Percentiles rank a stretch among this genome's conserved stretches.
These are phyloP conservation scores for Neosalanx taihuensis DNA, from an alignment of 2,797 vertebrate species.

Conservation along the genomic window DNA sequence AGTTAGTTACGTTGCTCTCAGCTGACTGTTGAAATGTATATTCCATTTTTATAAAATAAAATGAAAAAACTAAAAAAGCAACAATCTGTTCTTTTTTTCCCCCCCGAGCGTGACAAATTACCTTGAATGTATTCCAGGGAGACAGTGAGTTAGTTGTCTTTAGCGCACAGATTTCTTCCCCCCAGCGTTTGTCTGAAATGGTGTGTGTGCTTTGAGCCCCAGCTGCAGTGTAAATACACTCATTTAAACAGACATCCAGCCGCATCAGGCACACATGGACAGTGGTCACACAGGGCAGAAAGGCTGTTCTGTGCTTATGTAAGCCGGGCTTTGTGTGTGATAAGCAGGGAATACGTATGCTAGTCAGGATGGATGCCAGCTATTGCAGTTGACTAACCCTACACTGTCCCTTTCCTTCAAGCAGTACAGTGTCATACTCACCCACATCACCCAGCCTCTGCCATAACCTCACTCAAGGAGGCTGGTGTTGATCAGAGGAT, in stretches of 20 bases:
- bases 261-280: constrained; percentile 36
- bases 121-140: background rate
- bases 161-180: background rate
- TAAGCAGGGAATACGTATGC: constrained; percentile 35
- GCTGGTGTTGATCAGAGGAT: background rate
- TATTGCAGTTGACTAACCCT: constrained; percentile 29
- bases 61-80: background rate
- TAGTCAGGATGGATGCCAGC: constrained; percentile 32
- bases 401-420: background rate
- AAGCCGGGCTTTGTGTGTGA: constrained; percentile 44
- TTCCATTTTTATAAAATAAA: background rate
- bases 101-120: too few species aligned
- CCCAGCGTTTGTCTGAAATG: background rate
- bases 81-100: constrained; percentile 12
- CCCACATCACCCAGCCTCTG: background rate
- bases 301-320: constrained; percentile 34
- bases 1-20: too few species aligned
- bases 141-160: background rate
- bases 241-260: constrained; percentile 51
- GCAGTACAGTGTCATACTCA: background rate
- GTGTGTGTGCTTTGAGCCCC: constrained; percentile 23
- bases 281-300: constrained; percentile 46
- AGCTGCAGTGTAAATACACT: constrained; percentile 51
- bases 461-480: too few species aligned
- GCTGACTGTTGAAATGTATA: background rate